These are phyloP conservation scores for Regulus satrapa DNA, from an alignment of 2,113 vertebrate species.

Conservation along the genomic window DNA sequence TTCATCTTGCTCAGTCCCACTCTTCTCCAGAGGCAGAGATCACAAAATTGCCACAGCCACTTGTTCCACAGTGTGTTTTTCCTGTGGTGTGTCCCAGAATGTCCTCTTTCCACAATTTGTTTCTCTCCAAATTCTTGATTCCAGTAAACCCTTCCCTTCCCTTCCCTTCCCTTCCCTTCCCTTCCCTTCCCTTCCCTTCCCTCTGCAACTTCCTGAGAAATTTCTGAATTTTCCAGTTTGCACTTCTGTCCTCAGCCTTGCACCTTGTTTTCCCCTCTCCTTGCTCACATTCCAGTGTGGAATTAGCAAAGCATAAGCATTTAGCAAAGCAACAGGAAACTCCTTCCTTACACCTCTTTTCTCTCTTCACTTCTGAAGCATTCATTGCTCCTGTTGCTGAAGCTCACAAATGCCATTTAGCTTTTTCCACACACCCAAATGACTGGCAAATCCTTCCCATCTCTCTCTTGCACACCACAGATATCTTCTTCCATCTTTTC, in stretches of 20 bases:
- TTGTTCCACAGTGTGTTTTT: background rate
- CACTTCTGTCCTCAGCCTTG: background rate
- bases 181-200: background rate
- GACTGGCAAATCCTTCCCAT: background rate
- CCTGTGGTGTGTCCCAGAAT: background rate
- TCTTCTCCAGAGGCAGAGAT: background rate
- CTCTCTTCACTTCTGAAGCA: background rate
- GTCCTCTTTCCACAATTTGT: background rate
- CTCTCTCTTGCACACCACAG: background rate
- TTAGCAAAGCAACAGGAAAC: background rate
- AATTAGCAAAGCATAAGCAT: too few relatives aligned
- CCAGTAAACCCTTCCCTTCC: background rate
- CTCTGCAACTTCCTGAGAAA: background rate
- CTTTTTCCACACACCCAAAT: background rate
- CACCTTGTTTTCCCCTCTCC: background rate
- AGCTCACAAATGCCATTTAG: background rate
- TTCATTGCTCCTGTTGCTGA: background rate
- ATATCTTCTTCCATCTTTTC: background rate
- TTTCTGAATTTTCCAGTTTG: background rate
- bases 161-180: background rate
- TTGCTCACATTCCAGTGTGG: background rate
- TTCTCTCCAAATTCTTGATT: background rate
- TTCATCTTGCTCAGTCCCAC: background rate
- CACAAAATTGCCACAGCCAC: background rate
- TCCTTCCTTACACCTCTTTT: background rate